Percentiles rank a stretch among this genome's conserved stretches.
These are phyloP conservation scores for Larimichthys polyactis DNA, from an alignment of 2,113 vertebrate species.

Conservation along the genomic window DNA sequence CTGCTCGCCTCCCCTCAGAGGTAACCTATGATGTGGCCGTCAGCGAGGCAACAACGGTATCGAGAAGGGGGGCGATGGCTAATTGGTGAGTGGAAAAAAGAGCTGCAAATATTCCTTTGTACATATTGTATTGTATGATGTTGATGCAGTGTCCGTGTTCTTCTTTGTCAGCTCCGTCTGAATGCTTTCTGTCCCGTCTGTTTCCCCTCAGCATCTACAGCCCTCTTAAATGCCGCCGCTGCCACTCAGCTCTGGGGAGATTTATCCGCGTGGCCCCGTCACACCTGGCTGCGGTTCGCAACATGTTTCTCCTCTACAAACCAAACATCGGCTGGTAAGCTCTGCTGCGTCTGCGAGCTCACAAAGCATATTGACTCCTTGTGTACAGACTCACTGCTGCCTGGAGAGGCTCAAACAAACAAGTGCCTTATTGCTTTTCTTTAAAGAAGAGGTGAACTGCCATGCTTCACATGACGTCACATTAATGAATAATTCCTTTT, in stretches of 20 bases:
- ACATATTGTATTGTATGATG: background rate
- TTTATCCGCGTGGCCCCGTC: constrained; percentile 83
- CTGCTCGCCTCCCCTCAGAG: constrained; percentile 74
- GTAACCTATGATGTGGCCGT: constrained; percentile 84
- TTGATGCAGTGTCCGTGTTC: background rate
- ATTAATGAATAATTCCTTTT: background rate
- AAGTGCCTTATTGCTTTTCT: background rate
- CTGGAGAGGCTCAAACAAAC: constrained; percentile 29
- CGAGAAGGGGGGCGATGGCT: constrained; percentile 81
- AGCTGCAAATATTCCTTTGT: background rate
- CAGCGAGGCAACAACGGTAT: constrained; percentile 64
- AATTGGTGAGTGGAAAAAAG: constrained; percentile 84
- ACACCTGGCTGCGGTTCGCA: constrained; percentile 81
- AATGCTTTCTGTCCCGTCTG: background rate
- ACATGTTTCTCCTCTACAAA: constrained; percentile 89
- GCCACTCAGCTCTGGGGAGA: constrained; percentile 81
- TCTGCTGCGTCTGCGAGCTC: background rate
- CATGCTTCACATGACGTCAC: too few relatives aligned
- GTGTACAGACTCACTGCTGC: constrained; percentile 23
- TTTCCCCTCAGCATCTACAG: constrained; percentile 84
- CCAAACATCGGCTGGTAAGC: constrained; percentile 88
- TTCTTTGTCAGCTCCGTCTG: background rate
- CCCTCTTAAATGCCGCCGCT: constrained; percentile 84
- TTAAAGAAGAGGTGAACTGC: constrained; percentile 2
- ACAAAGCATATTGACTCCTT: constrained; percentile 25